A percentile compares a stretch with the other conserved stretches of the same genome.
Evolutionary conservation across 2,888 invertebrate genomes (phyloP).

Genomic region (Steinernema scapterisci): DNA sequence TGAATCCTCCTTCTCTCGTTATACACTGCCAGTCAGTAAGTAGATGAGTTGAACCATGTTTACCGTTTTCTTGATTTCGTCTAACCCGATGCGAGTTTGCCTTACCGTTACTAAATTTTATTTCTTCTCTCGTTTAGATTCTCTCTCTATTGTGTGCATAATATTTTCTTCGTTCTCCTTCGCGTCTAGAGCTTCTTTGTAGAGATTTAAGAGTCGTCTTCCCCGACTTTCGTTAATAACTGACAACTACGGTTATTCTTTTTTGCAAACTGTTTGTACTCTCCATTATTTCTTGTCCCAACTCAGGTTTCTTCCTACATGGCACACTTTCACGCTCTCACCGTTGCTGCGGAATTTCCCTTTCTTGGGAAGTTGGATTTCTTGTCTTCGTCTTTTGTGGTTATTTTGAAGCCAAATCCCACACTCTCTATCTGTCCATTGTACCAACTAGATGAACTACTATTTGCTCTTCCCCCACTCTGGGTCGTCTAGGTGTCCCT

Average conservation of each 20-base stretch:
- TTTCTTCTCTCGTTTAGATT: background rate
- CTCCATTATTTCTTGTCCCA: background rate
- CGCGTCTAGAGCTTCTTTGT: background rate
- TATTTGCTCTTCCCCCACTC: too few relatives aligned
- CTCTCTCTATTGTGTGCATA: constrained; percentile 6
- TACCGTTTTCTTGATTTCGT: background rate
- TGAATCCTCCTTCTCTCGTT: constrained; percentile 15
- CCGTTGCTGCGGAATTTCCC: background rate
- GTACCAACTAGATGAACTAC: too few relatives aligned
- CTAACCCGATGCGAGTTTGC: constrained; percentile 26
- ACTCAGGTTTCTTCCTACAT: background rate
- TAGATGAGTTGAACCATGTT: constrained; percentile 15
- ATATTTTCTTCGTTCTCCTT: background rate
- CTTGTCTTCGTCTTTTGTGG: background rate
- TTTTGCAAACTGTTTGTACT: background rate
- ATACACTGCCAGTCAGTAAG: constrained; percentile 28
- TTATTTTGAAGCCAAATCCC: background rate
- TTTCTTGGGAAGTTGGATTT: background rate
- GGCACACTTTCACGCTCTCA: background rate
- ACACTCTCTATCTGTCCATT: background rate
- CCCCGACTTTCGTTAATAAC: background rate
- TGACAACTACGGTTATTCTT: constrained; percentile 15
- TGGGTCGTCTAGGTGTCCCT: too few relatives aligned
- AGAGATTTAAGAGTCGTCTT: background rate
- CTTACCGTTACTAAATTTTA: background rate